Evolutionary conservation across 2,888 invertebrate genomes (phyloP), one percentile per base, ranked within the genome.

Genomic region (Eucera pruinosa): DNA sequence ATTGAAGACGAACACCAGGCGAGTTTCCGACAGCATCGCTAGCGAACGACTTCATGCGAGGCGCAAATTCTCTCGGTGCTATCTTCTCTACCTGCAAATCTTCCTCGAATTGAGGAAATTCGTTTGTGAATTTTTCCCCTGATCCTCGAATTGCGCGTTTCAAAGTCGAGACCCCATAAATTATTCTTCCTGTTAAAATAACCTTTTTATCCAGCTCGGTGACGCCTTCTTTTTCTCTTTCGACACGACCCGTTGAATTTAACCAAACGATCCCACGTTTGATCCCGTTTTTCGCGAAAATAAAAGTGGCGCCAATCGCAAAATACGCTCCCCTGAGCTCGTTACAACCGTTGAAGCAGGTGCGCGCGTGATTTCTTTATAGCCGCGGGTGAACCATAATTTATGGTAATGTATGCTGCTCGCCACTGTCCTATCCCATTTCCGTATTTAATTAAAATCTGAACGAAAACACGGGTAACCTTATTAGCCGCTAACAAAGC

Each of bases 321-420:
- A 48, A 67, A 41, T 52, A 41, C 36, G 33, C 15, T 27, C 27
- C n/a, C 1, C n/a, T 9, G 1, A 18, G 23, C 27, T 23, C 50
- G 74, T 64, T 74, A 64, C 62, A 45, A 54, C 45, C 64, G 65
- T 67, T 55, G 50, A 67, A 41, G 61, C 82, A 82, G 82, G 71
- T 83, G 80, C 39, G 18, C 57, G 25, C 55, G 60, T 65, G 70
- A 80, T 82, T 82, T 83, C 66, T 83, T 83, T 67, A 80, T 61
- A 71, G 80, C 60, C 73, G 39, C 48, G 67, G 43, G 69, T 76
- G 58, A 58, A 80, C 71, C 52, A 73, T 80, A 80, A 83, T 80
- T 83, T 78, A 82, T 84, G 80, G 30, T 78, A 78, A 85, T 80
- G 71, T 70, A 79, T 84, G 80, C 77, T 58, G 68, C 61, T 47